Conservation (phyloP, 2,113 vertebrate genomes). For the Petromus typicus region DNA sequence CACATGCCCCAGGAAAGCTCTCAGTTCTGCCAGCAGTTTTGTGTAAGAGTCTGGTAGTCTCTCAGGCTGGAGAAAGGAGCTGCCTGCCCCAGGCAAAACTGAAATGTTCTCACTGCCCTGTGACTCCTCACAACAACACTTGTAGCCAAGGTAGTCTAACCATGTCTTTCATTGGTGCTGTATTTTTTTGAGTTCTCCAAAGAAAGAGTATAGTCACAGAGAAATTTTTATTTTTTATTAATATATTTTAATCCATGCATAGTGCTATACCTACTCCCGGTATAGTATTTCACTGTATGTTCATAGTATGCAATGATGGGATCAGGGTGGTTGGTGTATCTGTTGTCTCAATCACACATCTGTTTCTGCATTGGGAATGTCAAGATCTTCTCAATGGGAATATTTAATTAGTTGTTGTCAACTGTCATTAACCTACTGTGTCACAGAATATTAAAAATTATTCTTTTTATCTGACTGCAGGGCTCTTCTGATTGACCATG, state of each 20-base stretch:
- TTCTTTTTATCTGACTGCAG: neutral
- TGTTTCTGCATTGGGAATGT: neutral
- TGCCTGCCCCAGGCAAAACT: neutral
- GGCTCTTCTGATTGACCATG: no score
- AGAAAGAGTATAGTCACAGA: neutral
- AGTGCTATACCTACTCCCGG: neutral
- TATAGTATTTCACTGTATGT: neutral
- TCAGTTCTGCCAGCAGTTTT: neutral
- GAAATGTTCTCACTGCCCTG: neutral
- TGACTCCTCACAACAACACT: neutral
- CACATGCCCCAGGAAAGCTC: neutral
- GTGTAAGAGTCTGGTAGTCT: rapidly evolving
- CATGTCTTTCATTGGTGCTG: rapidly evolving
- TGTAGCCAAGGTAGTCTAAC: neutral
- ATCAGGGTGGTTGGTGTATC: neutral
- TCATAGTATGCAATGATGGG: neutral
- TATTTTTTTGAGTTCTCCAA: neutral
- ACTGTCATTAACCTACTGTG: neutral
- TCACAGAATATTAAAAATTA: neutral
- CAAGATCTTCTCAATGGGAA: neutral
- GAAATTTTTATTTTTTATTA: neutral
- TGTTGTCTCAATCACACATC: neutral
- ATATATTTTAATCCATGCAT: neutral
- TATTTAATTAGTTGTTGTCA: neutral
- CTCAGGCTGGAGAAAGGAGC: neutral